Conservation (phyloP, 2,888 invertebrate species). For the Baronia brevicornis region DNA sequence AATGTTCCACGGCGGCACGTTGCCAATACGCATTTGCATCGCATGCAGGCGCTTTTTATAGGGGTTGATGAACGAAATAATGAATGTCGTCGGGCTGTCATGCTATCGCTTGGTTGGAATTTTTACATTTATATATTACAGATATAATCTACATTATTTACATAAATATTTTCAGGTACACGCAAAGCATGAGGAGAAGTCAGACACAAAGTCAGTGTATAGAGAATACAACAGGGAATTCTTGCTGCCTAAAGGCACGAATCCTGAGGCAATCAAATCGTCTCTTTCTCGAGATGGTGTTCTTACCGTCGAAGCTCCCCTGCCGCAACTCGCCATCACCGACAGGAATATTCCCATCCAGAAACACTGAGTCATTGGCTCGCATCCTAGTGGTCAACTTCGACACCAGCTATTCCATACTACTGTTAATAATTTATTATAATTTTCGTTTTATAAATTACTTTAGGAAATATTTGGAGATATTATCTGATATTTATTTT, state of each 20-base stretch:
- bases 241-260: constrained; percentile 96
- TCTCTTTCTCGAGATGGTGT: constrained; percentile 97
- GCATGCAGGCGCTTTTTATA: constrained; percentile 32
- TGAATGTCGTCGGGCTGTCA: no score
- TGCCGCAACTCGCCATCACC: constrained; percentile 89
- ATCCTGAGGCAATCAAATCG: constrained; percentile 96
- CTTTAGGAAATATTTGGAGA: constrained; percentile 58
- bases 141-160: constrained; percentile 21
- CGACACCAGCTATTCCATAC: constrained; percentile 69
- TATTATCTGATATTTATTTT: constrained; percentile 56
- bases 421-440: constrained; percentile 72
- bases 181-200: constrained; percentile 98
- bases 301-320: constrained; percentile 96
- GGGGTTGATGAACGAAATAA: constrained; percentile 33
- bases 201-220: constrained; percentile 96
- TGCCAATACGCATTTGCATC: constrained; percentile 39
- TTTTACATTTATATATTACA: constrained; percentile 20
- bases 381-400: constrained; percentile 31
- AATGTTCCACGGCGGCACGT: constrained; percentile 31
- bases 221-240: constrained; percentile 99
- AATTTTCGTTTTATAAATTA: constrained; percentile 55
- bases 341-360: constrained; percentile 90
- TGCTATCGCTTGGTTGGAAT: constrained; percentile 4
- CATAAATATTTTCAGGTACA: constrained; percentile 83
- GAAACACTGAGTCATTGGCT: constrained; percentile 59